Percentiles rank a stretch among this genome's conserved stretches.
These are phyloP conservation scores for Eufriesea mexicana DNA, from an alignment of 1,140 invertebrate genomes.

Conservation along the genomic window DNA sequence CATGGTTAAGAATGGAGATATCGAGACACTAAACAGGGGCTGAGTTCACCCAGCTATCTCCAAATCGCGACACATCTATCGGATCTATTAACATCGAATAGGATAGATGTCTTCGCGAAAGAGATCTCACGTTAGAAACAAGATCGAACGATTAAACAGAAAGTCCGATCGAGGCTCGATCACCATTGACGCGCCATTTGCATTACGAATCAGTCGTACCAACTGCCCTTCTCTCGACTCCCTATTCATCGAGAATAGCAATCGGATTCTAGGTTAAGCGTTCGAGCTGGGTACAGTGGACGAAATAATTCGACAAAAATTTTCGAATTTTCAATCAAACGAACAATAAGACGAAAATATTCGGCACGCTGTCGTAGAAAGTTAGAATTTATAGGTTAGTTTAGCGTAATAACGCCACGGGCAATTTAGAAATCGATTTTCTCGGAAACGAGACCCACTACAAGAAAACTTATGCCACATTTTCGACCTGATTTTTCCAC, in stretches of 20 bases:
- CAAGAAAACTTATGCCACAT: background rate
- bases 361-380: background rate
- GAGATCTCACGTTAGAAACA: background rate
- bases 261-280: background rate
- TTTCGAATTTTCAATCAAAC: background rate
- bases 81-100: conserved; percentile 28
- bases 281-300: too few species aligned
- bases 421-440: background rate
- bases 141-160: background rate
- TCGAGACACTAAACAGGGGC: background rate
- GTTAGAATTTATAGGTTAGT: background rate
- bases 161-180: background rate
- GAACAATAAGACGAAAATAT: background rate
- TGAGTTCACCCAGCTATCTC: background rate
- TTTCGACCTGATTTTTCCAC: background rate
- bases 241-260: background rate
- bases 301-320: background rate
- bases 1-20: background rate
- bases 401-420: background rate
- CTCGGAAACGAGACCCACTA: background rate
- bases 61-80: background rate
- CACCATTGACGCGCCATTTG: background rate
- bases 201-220: background rate
- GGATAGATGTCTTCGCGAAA: background rate
- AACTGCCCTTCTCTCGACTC: background rate